A percentile compares a stretch with the other conserved stretches of the same genome.
phyloP scores from a whole-genome alignment of 2,888 invertebrate genomes.

The Sesia bembeciformis region DNA sequence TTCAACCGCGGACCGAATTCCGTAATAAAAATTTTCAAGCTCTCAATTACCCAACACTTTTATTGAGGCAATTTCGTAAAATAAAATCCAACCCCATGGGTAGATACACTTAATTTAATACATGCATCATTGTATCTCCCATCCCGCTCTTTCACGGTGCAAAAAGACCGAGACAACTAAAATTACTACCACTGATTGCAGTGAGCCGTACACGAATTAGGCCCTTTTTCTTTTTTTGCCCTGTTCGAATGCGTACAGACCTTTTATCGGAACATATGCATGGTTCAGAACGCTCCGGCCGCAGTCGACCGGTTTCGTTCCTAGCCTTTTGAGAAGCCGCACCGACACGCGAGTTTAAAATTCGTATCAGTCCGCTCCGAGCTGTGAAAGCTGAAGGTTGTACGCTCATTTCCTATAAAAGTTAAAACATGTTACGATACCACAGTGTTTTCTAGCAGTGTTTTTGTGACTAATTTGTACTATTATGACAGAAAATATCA shows the following conservation, averaged over 20 bases:
- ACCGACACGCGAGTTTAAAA: slow-evolving; percentile 8
- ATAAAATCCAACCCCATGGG: slow-evolving; percentile 56
- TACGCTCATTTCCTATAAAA: slow-evolving; percentile 14
- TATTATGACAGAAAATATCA: slow-evolving; percentile 36
- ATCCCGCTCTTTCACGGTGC: slow-evolving; percentile 24
- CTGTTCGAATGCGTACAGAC: slow-evolving; percentile 64
- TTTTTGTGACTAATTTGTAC: slow-evolving; percentile 43
- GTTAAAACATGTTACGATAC: slow-evolving; percentile 43
- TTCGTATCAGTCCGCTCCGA: slow-evolving; percentile 51
- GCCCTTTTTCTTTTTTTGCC: slow-evolving; percentile 56
- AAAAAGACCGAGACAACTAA: slow-evolving; percentile 34
- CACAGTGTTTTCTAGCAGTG: slow-evolving; percentile 38
- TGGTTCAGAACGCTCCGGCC: slow-evolving; percentile 54
- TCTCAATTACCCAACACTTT: slow-evolving; percentile 64
- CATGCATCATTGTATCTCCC: slow-evolving; percentile 43
- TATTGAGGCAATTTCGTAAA: slow-evolving; percentile 61
- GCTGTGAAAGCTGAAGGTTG: slow-evolving; percentile 25
- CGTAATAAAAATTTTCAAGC: slow-evolving; percentile 45
- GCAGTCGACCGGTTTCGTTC: slow-evolving; percentile 54
- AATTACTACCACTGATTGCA: slow-evolving; percentile 69
- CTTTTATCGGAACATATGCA: slow-evolving; percentile 70
- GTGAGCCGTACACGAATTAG: slow-evolving; percentile 70
- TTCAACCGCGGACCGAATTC: neutral
- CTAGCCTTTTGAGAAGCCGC: slow-evolving; percentile 57
- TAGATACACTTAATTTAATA: slow-evolving; percentile 64